Conservation (phyloP, 2,113 vertebrate species). For the Mellivora capensis region DNA sequence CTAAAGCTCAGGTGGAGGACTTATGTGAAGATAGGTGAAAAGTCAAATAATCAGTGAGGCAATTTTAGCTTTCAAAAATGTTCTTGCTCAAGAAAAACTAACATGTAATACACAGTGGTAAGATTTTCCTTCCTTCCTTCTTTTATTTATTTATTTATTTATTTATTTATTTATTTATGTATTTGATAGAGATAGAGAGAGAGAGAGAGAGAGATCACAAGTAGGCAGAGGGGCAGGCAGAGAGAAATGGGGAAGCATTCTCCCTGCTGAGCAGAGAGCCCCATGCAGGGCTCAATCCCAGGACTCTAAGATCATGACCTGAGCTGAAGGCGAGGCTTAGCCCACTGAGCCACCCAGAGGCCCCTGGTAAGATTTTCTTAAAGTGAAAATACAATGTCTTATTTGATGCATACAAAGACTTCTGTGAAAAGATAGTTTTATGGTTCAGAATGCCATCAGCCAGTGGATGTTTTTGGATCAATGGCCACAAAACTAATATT, state of each 20-base stretch:
- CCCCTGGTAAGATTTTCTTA: neutral
- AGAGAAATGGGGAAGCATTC: too few species aligned
- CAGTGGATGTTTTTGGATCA: neutral
- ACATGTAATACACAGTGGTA: neutral
- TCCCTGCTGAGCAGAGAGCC: too few species aligned
- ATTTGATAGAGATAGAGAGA: too few species aligned
- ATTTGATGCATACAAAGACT: neutral
- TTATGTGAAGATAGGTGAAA: neutral
- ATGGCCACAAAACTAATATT: neutral
- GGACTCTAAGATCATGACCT: too few species aligned
- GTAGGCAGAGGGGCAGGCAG: too few species aligned
- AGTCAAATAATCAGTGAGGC: neutral
- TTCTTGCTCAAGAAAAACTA: conserved; percentile 1
- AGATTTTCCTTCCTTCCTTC: too few species aligned
- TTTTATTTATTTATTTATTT: too few species aligned
- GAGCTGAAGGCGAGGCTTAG: too few species aligned
- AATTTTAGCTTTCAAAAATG: neutral
- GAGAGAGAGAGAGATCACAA: too few species aligned
- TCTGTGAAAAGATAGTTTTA: neutral
- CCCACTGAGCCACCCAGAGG: too few species aligned
- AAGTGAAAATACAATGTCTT: neutral
- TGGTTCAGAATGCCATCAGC: neutral
- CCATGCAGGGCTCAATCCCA: too few species aligned
- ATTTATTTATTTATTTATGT: too few species aligned
- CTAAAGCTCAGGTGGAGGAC: neutral